These are phyloP conservation scores for Ephestia elutella DNA, from an alignment of 1,140 invertebrate species.

Conservation along the genomic window DNA sequence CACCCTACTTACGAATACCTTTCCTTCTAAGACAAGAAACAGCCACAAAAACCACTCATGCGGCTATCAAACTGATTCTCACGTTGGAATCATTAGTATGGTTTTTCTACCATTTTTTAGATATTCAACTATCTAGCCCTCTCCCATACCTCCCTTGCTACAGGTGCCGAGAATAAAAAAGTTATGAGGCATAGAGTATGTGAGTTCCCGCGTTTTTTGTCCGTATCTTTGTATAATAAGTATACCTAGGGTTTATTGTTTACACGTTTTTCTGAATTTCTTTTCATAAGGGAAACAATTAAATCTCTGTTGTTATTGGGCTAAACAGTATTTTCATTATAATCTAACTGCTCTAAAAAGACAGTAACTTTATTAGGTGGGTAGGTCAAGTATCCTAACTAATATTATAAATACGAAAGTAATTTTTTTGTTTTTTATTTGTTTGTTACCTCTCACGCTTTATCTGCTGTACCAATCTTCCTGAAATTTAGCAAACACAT, in stretches of 20 bases:
- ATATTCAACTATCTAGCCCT: conserved; percentile 24
- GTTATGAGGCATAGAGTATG: conserved; percentile 21
- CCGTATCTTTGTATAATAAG: conserved; percentile 16
- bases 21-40: background rate
- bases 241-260: background rate
- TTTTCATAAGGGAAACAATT: background rate
- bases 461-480: too few species aligned
- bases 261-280: background rate
- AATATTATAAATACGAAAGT: too few species aligned
- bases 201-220: conserved; percentile 2
- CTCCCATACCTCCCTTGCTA: conserved; percentile 36
- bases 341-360: too few species aligned
- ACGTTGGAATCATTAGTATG: conserved; percentile 39
- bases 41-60: conserved; percentile 19
- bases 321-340: background rate
- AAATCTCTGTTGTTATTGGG: background rate
- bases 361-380: too few species aligned
- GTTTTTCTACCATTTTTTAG: conserved; percentile 38
- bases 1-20: too few species aligned
- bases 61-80: conserved; percentile 31
- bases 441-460: too few species aligned
- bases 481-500: too few species aligned
- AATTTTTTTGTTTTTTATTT: too few species aligned
- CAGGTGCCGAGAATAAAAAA: conserved; percentile 46
- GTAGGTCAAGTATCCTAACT: too few species aligned